Conservation (phyloP, 2,113 vertebrate genomes). For the Tragelaphus imberbis region DNA sequence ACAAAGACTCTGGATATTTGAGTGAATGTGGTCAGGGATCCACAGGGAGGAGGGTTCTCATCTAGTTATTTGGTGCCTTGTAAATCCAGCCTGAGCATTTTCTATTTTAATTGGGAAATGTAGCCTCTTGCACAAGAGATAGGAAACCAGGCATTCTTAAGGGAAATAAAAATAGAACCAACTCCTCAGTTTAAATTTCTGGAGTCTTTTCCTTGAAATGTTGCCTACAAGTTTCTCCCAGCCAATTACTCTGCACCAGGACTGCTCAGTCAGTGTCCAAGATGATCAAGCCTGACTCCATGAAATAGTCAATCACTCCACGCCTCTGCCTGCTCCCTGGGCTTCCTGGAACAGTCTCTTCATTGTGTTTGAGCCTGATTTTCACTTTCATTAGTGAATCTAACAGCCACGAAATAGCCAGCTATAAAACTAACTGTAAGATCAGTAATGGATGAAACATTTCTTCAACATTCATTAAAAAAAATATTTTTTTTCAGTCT, state of each 20-base stretch:
- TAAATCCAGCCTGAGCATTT: constrained; percentile 11
- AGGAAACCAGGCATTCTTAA: neutral
- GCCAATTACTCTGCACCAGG: neutral
- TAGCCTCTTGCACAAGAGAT: neutral
- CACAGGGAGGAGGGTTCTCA: neutral
- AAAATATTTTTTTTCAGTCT: neutral
- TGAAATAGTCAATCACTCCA: neutral
- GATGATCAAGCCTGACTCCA: neutral
- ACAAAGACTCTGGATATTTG: neutral
- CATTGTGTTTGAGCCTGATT: neutral
- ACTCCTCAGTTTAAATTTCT: constrained; percentile 20
- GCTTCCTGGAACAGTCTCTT: neutral
- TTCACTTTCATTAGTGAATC: neutral
- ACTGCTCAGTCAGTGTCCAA: neutral
- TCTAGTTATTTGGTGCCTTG: neutral
- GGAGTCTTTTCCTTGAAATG: constrained; percentile 29
- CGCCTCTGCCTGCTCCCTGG: neutral
- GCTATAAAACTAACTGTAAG: neutral
- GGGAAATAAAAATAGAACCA: constrained; percentile 48
- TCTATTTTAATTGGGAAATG: constrained; percentile 42
- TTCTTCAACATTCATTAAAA: neutral
- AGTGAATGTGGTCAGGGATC: neutral
- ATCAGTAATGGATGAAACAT: neutral
- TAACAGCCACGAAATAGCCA: neutral
- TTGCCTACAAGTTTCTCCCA: neutral